Base-by-base conservation (phyloP, 2,888 invertebrate species). In the Cosmia trapezina region DNA sequence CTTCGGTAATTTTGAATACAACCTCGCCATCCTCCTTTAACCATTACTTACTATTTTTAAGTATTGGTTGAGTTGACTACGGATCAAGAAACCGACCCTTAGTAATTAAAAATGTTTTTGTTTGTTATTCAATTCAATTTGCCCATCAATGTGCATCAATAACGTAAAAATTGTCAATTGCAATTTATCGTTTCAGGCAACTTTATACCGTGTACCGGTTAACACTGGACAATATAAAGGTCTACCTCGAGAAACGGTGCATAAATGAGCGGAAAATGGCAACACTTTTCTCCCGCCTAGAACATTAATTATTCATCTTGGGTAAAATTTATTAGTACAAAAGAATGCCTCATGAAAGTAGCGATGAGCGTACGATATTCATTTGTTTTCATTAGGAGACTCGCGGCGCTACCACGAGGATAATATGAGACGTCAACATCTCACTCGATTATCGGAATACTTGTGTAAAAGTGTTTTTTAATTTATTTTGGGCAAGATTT, bases 321-420 rank as follows among this genome's bases (percentile, higher is more conserved):
- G 84, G 63, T 84, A 70, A 83, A 88, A 89, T 87, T 86, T 89
- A 88, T 89, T 86, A 83, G 73, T 73, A 88, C 86, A 88, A 89
- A 90, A 89, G 87, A 90, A 86, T 86, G 78, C 83, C 83, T 82
- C 83, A 80, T 84, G 85, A 84, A 87, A 87, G 89, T 84, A 78
- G 83, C 84, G 83, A 85, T 87, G 87, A 86, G 80, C 87, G 82
- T 81, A 86, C 85, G 86, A 83, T 89, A 86, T 87, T 90, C 89
- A 92, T 92, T 87, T 89, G 90, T 92, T 91, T 91, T 90, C 91
- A 92, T 92, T 92, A 91, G 85, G 83, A 60, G 53, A 62, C 64
- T 66, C 53, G 37, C 74, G 66, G 66, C n/a, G 76, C 45, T 78
- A 86, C 85, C 53, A 81, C 49, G 62, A 37, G n/a, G 2, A 62